Percentiles rank a stretch among this genome's conserved stretches.
These are phyloP conservation scores for Colistium nudipinnis DNA, from an alignment of 2,113 vertebrate genomes.

Conservation along the genomic window DNA sequence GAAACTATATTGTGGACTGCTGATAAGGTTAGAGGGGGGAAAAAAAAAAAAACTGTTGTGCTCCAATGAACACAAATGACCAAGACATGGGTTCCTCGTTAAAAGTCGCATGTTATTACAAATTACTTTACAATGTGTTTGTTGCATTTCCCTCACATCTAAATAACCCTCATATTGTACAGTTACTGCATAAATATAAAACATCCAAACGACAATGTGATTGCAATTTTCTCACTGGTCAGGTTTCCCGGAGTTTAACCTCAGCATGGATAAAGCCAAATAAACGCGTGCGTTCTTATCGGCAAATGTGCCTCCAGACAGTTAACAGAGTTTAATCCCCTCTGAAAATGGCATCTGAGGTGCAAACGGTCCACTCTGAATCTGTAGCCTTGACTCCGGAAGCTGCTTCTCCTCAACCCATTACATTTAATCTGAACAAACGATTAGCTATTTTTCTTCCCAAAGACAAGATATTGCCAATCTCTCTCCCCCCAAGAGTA, in stretches of 20 bases:
- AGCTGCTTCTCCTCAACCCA: constrained; percentile 40
- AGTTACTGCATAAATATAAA: not conserved
- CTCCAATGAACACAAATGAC: not conserved
- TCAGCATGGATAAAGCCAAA: constrained; percentile 7
- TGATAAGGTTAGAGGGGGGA: not conserved
- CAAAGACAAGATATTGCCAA: constrained; percentile 70
- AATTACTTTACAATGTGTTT: not conserved
- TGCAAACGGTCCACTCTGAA: constrained; percentile 43
- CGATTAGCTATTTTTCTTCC: constrained; percentile 58
- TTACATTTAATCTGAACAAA: constrained; percentile 73
- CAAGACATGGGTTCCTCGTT: not conserved
- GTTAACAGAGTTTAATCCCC: constrained; percentile 51
- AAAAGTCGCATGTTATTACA: not conserved
- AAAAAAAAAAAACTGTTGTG: not conserved
- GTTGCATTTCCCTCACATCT: not conserved
- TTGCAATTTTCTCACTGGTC: not conserved
- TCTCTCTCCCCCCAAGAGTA: constrained; percentile 51
- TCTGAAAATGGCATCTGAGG: constrained; percentile 43
- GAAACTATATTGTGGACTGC: constrained; percentile 5
- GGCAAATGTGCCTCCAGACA: constrained; percentile 26
- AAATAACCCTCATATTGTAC: not conserved
- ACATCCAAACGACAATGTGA: not conserved
- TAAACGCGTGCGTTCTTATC: constrained; percentile 28
- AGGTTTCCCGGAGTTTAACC: constrained; percentile 4
- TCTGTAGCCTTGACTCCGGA: constrained; percentile 48